These are phyloP conservation scores for Cantharis rufa DNA, from an alignment of 2,888 invertebrate species.

Conservation along the genomic window DNA sequence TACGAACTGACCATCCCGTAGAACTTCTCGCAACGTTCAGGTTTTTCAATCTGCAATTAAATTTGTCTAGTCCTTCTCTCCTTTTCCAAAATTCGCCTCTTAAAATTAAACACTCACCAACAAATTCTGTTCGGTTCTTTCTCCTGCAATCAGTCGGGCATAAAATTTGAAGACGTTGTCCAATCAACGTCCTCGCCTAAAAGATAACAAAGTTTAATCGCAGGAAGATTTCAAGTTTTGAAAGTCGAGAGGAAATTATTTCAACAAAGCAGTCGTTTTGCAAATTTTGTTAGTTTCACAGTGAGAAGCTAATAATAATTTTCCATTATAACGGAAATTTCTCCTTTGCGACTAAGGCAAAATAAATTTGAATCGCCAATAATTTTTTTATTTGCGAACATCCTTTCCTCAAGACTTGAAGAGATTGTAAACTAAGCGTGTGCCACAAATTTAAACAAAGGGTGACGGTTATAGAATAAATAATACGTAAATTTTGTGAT, in stretches of 20 bases:
- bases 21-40: constrained; percentile 1
- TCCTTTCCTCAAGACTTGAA: background rate
- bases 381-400: background rate
- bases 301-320: background rate
- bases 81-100: background rate
- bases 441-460: background rate
- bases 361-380: too few relatives aligned
- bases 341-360: too few relatives aligned
- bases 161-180: constrained; percentile 26
- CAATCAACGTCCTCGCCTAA: constrained; percentile 28
- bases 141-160: constrained; percentile 12
- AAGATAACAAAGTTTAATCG: constrained; percentile 1
- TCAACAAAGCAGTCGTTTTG: background rate
- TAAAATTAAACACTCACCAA: background rate
- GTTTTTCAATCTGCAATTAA: constrained; percentile 1
- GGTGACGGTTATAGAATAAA: background rate
- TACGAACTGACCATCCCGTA: constrained; percentile 1
- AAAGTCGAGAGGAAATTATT: background rate
- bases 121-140: background rate
- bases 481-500: background rate
- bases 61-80: background rate
- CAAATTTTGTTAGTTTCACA: background rate
- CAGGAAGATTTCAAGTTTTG: background rate
- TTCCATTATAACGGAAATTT: too few relatives aligned
- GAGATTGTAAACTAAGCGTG: background rate